Evolutionary conservation across 2,113 vertebrate species (phyloP), one percentile per base, ranked within the genome.

Genomic region (Lathamus discolor): DNA sequence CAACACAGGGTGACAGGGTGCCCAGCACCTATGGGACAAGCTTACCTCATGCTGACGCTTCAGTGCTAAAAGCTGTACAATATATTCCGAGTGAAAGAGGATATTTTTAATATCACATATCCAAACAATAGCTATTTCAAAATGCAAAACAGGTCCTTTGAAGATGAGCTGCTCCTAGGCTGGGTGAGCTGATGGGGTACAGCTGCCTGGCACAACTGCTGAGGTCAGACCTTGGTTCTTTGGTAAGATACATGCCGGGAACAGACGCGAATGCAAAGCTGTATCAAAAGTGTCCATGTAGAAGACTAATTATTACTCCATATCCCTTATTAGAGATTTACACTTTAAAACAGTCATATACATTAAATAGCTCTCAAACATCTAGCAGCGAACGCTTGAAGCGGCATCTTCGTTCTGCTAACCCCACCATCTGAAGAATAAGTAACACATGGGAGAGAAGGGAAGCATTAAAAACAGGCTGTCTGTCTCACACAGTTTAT

Each of bases 401-500:
- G 81, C 20, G 55, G 91, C 92, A 11, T 15, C 55, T 27, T 7
- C 14, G 8, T 31, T 72, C 88, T 0, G 76, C 84, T 82, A 49
- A 63, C 63, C 83, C 55, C 69, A 46, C 57, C 69, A 23, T 51
- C 57, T 86, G 19, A 76, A 63, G 55, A 84, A 84, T 61, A 92
- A 95, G 93, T 77, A 93, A 88, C 79, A 84, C 52, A n/a, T 37
- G 83, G 95, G 94, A 94, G 95, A 95, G 68, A 91, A 93, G 97
- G 97, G 90, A 97, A 97, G 93, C 86, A 97, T 96, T 96, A 97
- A 95, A 96, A 97, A 81, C 90, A 95, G 75, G 91, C 67, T 91
- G 94, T 98, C 98, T 98, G 98, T 98, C 98, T 98, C 98, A 98
- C 98, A 98, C 98, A 98, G 98, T 98, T 98, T 98, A 98, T 98